Evolutionary conservation across 1,140 invertebrate genomes (phyloP).

Genomic region (Galendromus occidentalis): DNA sequence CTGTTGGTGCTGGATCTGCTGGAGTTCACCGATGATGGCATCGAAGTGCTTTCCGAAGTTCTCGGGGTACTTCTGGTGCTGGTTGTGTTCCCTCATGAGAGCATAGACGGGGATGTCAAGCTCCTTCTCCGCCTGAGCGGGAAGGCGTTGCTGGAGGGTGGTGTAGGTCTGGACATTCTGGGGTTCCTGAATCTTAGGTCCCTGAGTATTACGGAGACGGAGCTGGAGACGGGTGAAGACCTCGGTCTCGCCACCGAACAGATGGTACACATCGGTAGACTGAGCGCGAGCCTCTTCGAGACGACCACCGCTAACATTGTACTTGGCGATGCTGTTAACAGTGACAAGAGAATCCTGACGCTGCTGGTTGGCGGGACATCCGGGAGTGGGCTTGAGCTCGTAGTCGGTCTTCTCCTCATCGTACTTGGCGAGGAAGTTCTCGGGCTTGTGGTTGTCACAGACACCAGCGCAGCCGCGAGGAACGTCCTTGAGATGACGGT

Average conservation of each 20-base stretch:
- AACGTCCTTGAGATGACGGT: neutral
- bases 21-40: neutral
- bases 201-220: neutral
- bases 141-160: neutral
- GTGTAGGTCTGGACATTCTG: neutral
- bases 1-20: conserved; percentile 7
- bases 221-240: neutral
- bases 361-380: neutral
- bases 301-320: neutral
- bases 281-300: neutral
- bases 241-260: neutral
- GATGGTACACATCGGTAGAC: neutral
- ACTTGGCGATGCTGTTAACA: neutral
- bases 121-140: neutral
- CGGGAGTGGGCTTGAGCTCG: conserved; percentile 5
- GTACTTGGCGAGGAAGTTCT: conserved; percentile 5
- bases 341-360: neutral
- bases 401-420: neutral
- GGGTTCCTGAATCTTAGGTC: neutral
- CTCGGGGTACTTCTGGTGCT: neutral
- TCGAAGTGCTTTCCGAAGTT: neutral
- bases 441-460: conserved; percentile 8
- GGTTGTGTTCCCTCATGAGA: neutral
- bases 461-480: conserved; percentile 1
- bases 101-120: neutral